These are phyloP conservation scores for Eolophus roseicapilla DNA, from an alignment of 2,113 vertebrate genomes.

Conservation along the genomic window DNA sequence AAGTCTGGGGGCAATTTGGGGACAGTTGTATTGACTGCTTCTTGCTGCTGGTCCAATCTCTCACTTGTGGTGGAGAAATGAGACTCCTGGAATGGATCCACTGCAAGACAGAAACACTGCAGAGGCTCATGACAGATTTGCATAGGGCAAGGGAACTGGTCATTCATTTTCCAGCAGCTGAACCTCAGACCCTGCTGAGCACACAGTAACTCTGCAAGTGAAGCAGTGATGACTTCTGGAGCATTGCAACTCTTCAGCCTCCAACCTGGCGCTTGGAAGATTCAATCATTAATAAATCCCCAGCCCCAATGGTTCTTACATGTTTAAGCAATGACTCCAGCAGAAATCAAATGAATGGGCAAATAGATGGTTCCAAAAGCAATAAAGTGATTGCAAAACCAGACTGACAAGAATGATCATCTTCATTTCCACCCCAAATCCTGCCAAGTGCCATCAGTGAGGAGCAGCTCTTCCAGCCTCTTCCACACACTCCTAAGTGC, in stretches of 20 bases:
- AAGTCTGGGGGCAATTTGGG: not conserved
- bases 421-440: not conserved
- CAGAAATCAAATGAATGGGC: not conserved
- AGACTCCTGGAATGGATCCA: not conserved
- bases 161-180: not conserved
- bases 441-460: not conserved
- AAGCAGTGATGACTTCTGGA: not conserved
- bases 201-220: not conserved
- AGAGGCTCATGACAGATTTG: too few species aligned
- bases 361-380: not conserved
- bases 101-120: not conserved
- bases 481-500: not conserved
- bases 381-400: not conserved
- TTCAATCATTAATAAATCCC: not conserved
- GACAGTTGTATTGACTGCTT: not conserved
- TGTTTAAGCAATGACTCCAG: not conserved
- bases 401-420: rapidly evolving
- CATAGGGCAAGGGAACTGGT: not conserved
- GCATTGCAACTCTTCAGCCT: not conserved
- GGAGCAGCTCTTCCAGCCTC: not conserved
- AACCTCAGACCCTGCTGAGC: not conserved
- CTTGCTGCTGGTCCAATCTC: not conserved
- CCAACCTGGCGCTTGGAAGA: not conserved
- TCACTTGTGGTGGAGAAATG: not conserved
- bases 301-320: rapidly evolving